A percentile compares a stretch with the other conserved stretches of the same genome.
Conservation (phyloP, 2,888 invertebrate genomes). For the Eupithecia insigniata region DNA sequence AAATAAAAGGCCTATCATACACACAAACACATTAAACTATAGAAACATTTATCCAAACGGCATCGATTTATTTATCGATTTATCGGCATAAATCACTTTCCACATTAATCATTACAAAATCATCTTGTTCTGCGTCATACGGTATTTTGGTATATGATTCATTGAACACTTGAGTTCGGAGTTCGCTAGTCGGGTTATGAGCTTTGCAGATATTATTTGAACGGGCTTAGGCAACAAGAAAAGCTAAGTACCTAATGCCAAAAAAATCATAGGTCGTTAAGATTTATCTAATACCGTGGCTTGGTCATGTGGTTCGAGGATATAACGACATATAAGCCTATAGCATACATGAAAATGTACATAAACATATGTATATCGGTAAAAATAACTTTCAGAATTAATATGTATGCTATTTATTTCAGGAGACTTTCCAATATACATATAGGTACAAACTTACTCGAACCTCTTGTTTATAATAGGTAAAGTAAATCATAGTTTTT, state of each 20-base stretch:
- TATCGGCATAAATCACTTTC: conserved; percentile 15
- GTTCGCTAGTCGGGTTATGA: conserved; percentile 65
- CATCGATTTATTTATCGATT: conserved; percentile 8
- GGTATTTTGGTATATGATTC: conserved; percentile 58
- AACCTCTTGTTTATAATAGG: neutral
- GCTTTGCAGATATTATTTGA: conserved; percentile 22
- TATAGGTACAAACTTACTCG: neutral
- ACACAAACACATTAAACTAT: neutral
- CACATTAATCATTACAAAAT: conserved; percentile 27
- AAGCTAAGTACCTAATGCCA: neutral
- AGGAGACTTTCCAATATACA: neutral
- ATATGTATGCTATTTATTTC: neutral
- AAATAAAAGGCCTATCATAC: neutral
- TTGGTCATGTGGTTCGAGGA: neutral
- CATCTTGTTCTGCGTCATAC: conserved; percentile 35
- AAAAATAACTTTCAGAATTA: neutral
- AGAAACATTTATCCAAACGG: conserved; percentile 16
- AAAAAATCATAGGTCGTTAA: neutral
- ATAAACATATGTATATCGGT: too few species aligned
- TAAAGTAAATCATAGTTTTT: neutral
- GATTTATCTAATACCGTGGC: neutral
- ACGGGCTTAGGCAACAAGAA: neutral
- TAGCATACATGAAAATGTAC: neutral
- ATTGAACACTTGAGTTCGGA: conserved; percentile 51
- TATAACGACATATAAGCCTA: neutral